A percentile compares a stretch with the other conserved stretches of the same genome.
These are phyloP conservation scores for Cheilosia grossa DNA, from an alignment of 2,888 invertebrate genomes.

Conservation along the genomic window DNA sequence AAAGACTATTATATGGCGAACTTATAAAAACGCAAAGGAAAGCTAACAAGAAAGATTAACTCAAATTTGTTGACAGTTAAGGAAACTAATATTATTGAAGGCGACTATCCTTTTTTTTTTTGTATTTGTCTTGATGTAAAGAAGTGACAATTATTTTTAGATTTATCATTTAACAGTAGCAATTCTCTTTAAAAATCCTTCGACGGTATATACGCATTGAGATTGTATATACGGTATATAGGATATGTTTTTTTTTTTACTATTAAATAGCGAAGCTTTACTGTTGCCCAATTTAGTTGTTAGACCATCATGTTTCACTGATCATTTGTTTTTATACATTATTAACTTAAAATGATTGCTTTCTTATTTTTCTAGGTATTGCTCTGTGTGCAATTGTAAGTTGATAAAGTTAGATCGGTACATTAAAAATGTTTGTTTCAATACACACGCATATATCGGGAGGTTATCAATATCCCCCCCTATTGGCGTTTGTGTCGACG, in stretches of 20 bases:
- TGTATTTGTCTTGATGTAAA: background rate
- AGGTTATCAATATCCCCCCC: background rate
- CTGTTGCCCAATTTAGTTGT: slow-evolving; percentile 20
- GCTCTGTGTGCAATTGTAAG: slow-evolving; percentile 1
- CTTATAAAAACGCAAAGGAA: background rate
- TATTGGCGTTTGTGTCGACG: too few relatives aligned
- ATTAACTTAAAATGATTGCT: background rate
- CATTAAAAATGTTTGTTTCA: slow-evolving; percentile 9
- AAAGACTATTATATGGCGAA: background rate
- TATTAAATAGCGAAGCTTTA: background rate
- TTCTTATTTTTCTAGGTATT: slow-evolving; percentile 1
- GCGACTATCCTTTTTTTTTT: slow-evolving; percentile 17
- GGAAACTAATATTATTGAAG: background rate
- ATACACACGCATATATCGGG: background rate
- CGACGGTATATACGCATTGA: background rate
- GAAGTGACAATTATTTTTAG: background rate
- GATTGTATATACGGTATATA: background rate
- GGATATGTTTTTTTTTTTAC: background rate
- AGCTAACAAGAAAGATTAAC: slow-evolving; percentile 12
- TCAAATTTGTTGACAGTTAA: background rate
- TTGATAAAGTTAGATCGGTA: background rate
- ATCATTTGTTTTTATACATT: background rate
- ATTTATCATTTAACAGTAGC: background rate
- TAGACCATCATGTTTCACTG: slow-evolving; percentile 64
- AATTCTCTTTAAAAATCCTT: background rate